These are phyloP conservation scores for Allophyes oxyacanthae DNA, from an alignment of 2,888 invertebrate species.

Conservation along the genomic window DNA sequence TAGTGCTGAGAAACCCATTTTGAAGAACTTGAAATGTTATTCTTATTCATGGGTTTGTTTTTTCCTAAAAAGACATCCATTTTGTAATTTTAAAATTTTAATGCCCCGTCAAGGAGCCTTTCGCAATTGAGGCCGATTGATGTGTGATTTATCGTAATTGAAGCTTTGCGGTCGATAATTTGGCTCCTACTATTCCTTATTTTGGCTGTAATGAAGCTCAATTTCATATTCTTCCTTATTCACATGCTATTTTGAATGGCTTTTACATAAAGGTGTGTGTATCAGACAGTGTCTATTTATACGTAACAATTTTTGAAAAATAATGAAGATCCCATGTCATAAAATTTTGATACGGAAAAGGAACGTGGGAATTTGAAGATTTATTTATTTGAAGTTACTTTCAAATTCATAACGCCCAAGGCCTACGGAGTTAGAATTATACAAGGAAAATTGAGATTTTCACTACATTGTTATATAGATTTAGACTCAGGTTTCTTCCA, in stretches of 20 bases:
- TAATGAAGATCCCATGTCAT: conserved; percentile 59
- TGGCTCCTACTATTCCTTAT: conserved; percentile 49
- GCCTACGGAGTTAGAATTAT: conserved; percentile 46
- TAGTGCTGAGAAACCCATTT: conserved; percentile 33
- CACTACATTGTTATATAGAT: conserved; percentile 31
- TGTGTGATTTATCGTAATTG: conserved; percentile 20
- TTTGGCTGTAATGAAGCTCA: conserved; percentile 58
- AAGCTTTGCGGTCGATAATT: conserved; percentile 38
- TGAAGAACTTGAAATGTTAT: conserved; percentile 15
- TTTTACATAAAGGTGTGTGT: conserved; percentile 44
- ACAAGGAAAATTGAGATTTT: conserved; percentile 23
- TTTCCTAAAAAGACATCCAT: conserved; percentile 41
- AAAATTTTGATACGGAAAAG: conserved; percentile 18
- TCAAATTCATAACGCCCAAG: conserved; percentile 34
- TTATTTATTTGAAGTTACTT: conserved; percentile 16
- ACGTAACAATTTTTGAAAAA: conserved; percentile 43
- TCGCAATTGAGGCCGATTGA: conserved; percentile 19
- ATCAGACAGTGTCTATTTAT: conserved; percentile 48
- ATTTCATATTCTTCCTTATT: conserved; percentile 55
- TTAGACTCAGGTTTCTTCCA: conserved; percentile 33
- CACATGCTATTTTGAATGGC: conserved; percentile 56
- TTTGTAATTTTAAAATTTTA: conserved; percentile 33
- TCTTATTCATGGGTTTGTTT: conserved; percentile 27
- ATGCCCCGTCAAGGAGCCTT: conserved; percentile 30
- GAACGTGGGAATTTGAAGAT: conserved; percentile 27